Percentiles rank a stretch among this genome's conserved stretches.
phyloP scores from a whole-genome alignment of 2,113 vertebrate genomes.

The Catagonus wagneri region DNA sequence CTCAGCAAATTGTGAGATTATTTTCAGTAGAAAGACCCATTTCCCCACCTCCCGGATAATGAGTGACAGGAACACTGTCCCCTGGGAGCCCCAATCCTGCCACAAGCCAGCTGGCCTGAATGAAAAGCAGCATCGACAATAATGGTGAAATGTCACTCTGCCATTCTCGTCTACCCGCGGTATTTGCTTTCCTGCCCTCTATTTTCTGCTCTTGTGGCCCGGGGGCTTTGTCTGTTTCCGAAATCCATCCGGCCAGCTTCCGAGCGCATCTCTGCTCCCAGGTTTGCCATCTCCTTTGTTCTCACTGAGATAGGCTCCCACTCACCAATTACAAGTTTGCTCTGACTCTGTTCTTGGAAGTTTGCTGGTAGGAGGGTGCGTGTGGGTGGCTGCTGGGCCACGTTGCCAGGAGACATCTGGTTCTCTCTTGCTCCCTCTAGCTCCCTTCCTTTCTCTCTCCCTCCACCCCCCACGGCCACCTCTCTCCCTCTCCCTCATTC shows the following conservation, averaged over 20 bases:
- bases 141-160: neutral
- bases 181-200: constrained; percentile 52
- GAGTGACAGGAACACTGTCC: neutral
- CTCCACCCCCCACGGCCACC: no score
- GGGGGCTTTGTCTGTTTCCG: neutral
- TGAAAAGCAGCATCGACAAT: neutral
- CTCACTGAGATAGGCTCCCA: neutral
- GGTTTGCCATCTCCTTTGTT: neutral
- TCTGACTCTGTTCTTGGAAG: neutral
- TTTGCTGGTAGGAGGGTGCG: neutral
- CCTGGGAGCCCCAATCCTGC: neutral
- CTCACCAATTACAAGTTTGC: neutral
- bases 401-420: neutral
- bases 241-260: neutral
- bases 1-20: neutral
- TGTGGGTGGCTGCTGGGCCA: rapidly evolving
- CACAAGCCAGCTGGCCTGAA: neutral
- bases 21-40: neutral
- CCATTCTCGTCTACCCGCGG: rapidly evolving
- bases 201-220: neutral
- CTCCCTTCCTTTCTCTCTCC: no score
- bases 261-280: neutral
- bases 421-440: neutral
- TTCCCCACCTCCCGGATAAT: neutral
- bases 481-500: no score